Conservation (phyloP, 2,888 invertebrate species). For the Diarsia mendica region DNA sequence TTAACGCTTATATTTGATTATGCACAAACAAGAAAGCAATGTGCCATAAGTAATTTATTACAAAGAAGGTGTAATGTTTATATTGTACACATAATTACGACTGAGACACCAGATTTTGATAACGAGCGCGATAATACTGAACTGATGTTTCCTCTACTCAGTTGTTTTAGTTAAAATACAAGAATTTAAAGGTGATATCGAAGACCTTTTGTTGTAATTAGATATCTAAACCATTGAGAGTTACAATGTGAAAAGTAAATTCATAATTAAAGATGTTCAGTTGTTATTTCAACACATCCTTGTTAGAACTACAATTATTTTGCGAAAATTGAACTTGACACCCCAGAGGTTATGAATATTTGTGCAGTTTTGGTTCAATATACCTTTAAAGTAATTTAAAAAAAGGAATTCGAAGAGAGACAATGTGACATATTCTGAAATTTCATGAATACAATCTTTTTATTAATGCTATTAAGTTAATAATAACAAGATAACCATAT, state of each 20-base stretch:
- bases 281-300: constrained; percentile 1
- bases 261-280: constrained; percentile 35
- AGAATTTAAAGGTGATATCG: constrained; percentile 10
- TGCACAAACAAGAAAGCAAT: constrained; percentile 54
- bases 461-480: constrained; percentile 56
- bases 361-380: constrained; percentile 4
- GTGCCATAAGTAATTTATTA: constrained; percentile 53
- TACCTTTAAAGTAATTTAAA: not conserved
- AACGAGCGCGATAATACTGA: constrained; percentile 45
- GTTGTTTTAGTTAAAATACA: constrained; percentile 19
- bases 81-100: constrained; percentile 52
- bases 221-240: constrained; percentile 4
- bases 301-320: constrained; percentile 20
- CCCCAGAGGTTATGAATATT: constrained; percentile 29
- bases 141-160: constrained; percentile 17
- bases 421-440: constrained; percentile 34
- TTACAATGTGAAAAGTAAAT: constrained; percentile 3
- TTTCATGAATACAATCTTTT: constrained; percentile 51
- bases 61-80: constrained; percentile 53
- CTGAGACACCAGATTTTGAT: constrained; percentile 47
- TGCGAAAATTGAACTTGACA: too few species aligned
- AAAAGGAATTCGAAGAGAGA: constrained; percentile 16
- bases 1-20: constrained; percentile 52
- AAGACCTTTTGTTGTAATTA: constrained; percentile 8
- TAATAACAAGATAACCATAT: constrained; percentile 54